Conservation (phyloP, 2,888 invertebrate species). For the Xestobium rufovillosum region DNA sequence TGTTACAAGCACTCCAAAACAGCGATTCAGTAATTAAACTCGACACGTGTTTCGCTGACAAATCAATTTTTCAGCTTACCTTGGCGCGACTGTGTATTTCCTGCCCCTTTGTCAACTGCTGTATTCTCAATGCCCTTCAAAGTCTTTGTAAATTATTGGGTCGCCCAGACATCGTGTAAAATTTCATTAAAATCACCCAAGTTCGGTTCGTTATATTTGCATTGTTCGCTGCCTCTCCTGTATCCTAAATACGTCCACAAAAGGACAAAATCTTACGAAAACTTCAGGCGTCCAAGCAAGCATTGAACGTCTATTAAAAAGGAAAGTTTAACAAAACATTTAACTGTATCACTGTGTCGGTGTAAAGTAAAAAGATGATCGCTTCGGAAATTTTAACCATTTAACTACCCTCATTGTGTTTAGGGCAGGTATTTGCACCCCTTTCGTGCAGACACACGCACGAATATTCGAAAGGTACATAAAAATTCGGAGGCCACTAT, state of each 20-base stretch:
- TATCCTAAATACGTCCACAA: slow-evolving; percentile 40
- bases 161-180: too few species aligned
- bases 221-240: slow-evolving; percentile 41
- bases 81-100: too few species aligned
- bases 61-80: too few species aligned
- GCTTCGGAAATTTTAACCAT: slow-evolving; percentile 34
- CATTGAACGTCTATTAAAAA: slow-evolving; percentile 12
- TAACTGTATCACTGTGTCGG: slow-evolving; percentile 17
- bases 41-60: too few species aligned
- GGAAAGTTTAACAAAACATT: slow-evolving; percentile 25
- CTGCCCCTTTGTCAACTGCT: too few species aligned
- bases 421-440: slow-evolving; percentile 26
- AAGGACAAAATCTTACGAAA: slow-evolving; percentile 42
- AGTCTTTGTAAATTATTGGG: too few species aligned
- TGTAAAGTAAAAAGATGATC: slow-evolving; percentile 30
- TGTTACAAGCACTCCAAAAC: too few species aligned
- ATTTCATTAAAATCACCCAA: slow-evolving; percentile 33
- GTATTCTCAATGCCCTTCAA: too few species aligned
- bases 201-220: slow-evolving; percentile 40
- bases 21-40: too few species aligned
- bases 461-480: slow-evolving; percentile 2
- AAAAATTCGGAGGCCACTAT: too few species aligned
- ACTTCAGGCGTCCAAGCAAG: slow-evolving; percentile 28
- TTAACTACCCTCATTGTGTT: slow-evolving; percentile 36
- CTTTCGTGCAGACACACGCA: slow-evolving; percentile 12